A percentile compares a stretch with the other conserved stretches of the same genome.
phyloP scores from a whole-genome alignment of 2,888 invertebrate species.

The Volucella inflata region DNA sequence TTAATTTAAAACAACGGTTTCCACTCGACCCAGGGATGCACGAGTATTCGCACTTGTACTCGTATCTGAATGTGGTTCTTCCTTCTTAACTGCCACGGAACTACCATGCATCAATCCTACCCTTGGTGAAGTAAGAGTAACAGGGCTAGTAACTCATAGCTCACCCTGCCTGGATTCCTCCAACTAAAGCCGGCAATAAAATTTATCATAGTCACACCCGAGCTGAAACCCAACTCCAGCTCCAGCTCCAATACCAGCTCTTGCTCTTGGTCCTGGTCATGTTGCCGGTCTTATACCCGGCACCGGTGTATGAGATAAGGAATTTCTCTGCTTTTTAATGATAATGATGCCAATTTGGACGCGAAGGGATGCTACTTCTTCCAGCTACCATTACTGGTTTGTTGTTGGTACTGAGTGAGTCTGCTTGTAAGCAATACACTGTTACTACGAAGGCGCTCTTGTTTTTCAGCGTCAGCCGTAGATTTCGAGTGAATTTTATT shows the following conservation, averaged over 20 bases:
- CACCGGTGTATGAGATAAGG: slow-evolving; percentile 63
- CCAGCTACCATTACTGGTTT: slow-evolving; percentile 29
- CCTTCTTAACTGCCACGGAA: slow-evolving; percentile 20
- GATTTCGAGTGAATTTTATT: slow-evolving; percentile 65
- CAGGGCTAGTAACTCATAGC: neutral
- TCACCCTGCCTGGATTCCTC: slow-evolving; percentile 60
- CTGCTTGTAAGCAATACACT: neutral
- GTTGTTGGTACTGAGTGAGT: no score
- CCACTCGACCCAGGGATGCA: slow-evolving; percentile 28
- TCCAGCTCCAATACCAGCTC: neutral
- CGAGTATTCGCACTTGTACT: no score
- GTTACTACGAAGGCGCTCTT: slow-evolving; percentile 15
- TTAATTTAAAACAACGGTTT: slow-evolving; percentile 71
- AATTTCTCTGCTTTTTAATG: slow-evolving; percentile 77
- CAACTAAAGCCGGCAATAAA: slow-evolving; percentile 71
- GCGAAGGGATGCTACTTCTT: slow-evolving; percentile 65
- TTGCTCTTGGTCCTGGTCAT: no score
- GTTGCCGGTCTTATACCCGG: no score
- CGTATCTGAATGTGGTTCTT: neutral
- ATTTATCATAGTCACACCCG: slow-evolving; percentile 75
- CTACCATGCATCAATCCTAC: slow-evolving; percentile 66
- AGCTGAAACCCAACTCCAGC: neutral
- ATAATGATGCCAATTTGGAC: slow-evolving; percentile 79
- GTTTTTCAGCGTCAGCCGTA: slow-evolving; percentile 51
- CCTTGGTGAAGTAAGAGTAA: slow-evolving; percentile 14